These are phyloP conservation scores for Malurus melanocephalus DNA, from an alignment of 2,113 vertebrate species.

Conservation along the genomic window DNA sequence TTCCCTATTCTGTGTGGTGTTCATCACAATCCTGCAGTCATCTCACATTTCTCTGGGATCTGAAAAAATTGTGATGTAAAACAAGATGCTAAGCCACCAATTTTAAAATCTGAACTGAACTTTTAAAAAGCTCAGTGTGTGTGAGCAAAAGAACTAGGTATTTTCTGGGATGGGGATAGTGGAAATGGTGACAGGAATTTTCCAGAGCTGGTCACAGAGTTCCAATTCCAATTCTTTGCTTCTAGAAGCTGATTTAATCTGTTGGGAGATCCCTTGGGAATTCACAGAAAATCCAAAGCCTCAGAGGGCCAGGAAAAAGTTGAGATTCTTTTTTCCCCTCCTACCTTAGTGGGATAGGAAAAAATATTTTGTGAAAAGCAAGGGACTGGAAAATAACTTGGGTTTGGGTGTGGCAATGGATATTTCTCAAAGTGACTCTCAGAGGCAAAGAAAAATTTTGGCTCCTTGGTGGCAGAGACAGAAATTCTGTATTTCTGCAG, in stretches of 20 bases:
- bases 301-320: neutral
- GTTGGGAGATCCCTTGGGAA: neutral
- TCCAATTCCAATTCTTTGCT: neutral
- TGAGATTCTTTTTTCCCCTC: rapidly evolving
- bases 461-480: neutral
- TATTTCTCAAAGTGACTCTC: neutral
- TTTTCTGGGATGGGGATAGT: neutral
- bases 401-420: neutral
- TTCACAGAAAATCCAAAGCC: neutral
- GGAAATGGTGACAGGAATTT: neutral
- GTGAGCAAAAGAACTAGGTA: neutral
- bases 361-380: neutral
- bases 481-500: neutral
- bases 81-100: neutral
- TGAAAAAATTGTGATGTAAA: rapidly evolving
- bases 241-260: neutral
- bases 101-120: neutral
- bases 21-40: neutral
- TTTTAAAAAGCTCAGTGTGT: neutral
- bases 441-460: neutral
- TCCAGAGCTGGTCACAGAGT: neutral
- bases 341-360: neutral
- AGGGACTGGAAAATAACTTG: neutral
- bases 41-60: neutral
- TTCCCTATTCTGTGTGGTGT: neutral